Evolutionary conservation across 2,113 vertebrate species (phyloP).

Genomic region (Rhea pennata): DNA sequence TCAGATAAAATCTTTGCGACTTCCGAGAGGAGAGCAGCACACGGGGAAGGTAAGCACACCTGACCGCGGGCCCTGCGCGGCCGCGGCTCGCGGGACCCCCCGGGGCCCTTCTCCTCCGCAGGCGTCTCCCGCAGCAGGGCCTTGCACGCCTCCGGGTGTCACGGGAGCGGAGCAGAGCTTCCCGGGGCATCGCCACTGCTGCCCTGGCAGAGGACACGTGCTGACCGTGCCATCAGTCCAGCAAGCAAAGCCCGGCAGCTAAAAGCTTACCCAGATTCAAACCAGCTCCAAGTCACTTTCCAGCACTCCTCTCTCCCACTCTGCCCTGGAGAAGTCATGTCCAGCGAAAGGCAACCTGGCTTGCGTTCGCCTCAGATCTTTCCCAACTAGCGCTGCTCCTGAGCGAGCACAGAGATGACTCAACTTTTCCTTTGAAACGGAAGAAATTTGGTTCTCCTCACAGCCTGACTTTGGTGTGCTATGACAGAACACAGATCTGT

Average conservation of each 20-base stretch:
- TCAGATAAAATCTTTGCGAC: background rate
- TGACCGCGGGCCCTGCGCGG: too few relatives aligned
- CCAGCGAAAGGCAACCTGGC: background rate
- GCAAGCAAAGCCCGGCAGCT: background rate
- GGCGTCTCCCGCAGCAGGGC: rapidly evolving
- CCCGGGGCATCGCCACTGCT: background rate
- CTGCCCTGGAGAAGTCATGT: constrained; percentile 20
- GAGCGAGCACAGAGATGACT: constrained; percentile 31
- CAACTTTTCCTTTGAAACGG: constrained; percentile 42
- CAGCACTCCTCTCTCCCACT: background rate
- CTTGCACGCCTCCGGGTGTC: background rate
- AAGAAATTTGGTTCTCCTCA: background rate
- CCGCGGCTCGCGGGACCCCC: background rate
- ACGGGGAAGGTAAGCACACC: background rate
- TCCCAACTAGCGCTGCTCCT: constrained; percentile 6
- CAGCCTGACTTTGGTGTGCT: background rate
- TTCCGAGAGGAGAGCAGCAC: background rate
- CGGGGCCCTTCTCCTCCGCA: background rate
- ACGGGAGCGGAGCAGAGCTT: background rate
- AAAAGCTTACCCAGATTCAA: background rate
- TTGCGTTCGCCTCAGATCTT: background rate
- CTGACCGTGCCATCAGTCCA: background rate
- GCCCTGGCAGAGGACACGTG: background rate
- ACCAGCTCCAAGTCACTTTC: background rate
- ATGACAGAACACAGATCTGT: constrained; percentile 1